phyloP scores from a whole-genome alignment of 2,888 invertebrate genomes.

The Hemaris fuciformis region DNA sequence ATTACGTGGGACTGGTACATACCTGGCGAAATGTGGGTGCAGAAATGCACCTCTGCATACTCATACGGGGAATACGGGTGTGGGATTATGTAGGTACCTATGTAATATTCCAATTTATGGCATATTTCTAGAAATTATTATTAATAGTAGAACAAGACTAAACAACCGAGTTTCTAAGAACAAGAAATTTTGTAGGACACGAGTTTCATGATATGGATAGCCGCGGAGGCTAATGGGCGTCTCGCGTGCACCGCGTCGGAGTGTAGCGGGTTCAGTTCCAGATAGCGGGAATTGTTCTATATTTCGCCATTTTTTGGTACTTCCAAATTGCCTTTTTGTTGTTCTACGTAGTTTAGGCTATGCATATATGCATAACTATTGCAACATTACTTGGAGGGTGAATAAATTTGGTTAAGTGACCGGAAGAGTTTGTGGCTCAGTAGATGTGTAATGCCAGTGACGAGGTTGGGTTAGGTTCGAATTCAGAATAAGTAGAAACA shows the following conservation, averaged over 20 bases:
- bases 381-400: not conserved
- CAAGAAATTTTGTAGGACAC: no score
- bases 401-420: not conserved
- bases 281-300: not conserved
- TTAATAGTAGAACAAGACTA: no score
- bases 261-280: conserved; percentile 1
- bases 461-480: not conserved
- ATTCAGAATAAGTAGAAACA: not conserved
- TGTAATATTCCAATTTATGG: no score
- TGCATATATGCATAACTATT: not conserved
- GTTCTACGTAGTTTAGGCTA: not conserved
- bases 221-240: conserved; percentile 26
- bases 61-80: no score
- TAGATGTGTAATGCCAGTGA: not conserved
- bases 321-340: not conserved
- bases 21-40: no score
- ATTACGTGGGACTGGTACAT: no score
- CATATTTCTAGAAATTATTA: no score
- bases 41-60: no score
- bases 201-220: conserved; percentile 29
- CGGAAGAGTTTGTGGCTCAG: not conserved
- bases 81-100: no score
- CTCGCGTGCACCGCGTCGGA: conserved; percentile 26
- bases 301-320: not conserved
- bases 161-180: no score